These are phyloP conservation scores for Cydia fagiglandana DNA, from an alignment of 1,140 invertebrate genomes.

Conservation along the genomic window DNA sequence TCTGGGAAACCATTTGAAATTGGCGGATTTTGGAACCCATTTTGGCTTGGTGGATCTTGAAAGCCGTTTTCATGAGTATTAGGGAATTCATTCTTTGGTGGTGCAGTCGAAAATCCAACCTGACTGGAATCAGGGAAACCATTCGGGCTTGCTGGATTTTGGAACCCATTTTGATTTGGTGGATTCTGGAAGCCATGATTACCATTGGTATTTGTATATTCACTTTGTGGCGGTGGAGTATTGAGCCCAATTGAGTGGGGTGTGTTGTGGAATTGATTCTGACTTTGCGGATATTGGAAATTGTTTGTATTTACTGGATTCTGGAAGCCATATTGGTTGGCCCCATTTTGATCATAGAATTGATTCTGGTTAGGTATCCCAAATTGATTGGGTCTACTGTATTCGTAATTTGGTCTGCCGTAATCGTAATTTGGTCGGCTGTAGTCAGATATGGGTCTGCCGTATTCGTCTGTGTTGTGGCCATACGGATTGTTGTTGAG, in stretches of 20 bases:
- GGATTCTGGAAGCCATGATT: too few species aligned
- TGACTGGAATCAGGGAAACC: neutral
- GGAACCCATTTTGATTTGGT: neutral
- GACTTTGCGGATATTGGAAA: neutral
- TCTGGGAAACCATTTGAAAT: neutral
- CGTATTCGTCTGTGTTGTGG: conserved; percentile 20
- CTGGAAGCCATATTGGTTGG: neutral
- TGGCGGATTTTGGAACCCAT: neutral
- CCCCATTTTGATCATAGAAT: neutral
- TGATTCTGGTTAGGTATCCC: neutral
- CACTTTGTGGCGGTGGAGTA: neutral
- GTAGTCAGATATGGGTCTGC: neutral
- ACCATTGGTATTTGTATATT: too few species aligned
- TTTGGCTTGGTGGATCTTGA: neutral
- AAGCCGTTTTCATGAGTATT: neutral
- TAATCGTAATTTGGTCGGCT: neutral
- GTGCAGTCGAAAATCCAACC: neutral
- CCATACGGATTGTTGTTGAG: conserved; percentile 36
- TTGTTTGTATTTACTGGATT: neutral
- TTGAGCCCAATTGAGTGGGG: too few species aligned
- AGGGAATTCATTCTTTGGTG: neutral
- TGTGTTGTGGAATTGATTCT: neutral
- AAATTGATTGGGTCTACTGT: neutral
- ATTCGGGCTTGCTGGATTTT: neutral
- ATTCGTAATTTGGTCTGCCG: conserved; percentile 1